Conservation (phyloP, 2,113 vertebrate species). For the Nasalis larvatus region DNA sequence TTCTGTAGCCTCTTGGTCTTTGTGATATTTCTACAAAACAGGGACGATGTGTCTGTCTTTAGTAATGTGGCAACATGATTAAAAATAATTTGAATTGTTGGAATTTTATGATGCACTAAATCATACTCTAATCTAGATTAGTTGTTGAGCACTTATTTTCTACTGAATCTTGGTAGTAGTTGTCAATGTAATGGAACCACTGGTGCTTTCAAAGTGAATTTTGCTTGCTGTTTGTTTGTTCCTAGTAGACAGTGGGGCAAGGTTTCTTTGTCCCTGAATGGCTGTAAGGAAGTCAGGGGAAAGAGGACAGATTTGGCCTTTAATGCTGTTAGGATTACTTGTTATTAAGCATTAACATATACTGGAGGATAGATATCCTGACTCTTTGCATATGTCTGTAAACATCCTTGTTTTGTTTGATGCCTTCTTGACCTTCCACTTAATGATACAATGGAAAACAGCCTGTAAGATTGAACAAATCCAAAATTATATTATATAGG, state of each 20-base stretch:
- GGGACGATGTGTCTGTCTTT: conserved; percentile 72
- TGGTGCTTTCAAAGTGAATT: conserved; percentile 46
- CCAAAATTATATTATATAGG: conserved; percentile 22
- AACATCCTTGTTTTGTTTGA: conserved; percentile 38
- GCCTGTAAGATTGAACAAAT: not conserved
- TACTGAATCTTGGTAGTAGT: conserved; percentile 43
- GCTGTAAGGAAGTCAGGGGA: not conserved
- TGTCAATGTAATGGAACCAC: conserved; percentile 59
- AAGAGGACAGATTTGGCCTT: conserved; percentile 29
- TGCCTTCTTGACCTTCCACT: not conserved
- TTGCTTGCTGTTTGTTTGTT: conserved; percentile 49
- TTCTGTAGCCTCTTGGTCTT: conserved; percentile 67
- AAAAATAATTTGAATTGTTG: conserved; percentile 56
- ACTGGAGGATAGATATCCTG: conserved; percentile 27
- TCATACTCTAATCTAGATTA: conserved; percentile 19
- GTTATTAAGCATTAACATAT: not conserved
- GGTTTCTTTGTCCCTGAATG: conserved; percentile 42
- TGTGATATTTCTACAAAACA: conserved; percentile 75
- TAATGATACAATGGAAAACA: conserved; percentile 24
- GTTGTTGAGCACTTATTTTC: conserved; percentile 18
- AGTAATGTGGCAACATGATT: conserved; percentile 56
- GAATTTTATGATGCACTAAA: conserved; percentile 46
- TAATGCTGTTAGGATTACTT: not conserved
- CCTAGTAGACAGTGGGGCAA: not conserved
- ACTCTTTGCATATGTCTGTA: conserved; percentile 48